A percentile compares a stretch with the other conserved stretches of the same genome.
Conservation (phyloP, 2,888 invertebrate genomes). For the Drosophila colorata region DNA sequence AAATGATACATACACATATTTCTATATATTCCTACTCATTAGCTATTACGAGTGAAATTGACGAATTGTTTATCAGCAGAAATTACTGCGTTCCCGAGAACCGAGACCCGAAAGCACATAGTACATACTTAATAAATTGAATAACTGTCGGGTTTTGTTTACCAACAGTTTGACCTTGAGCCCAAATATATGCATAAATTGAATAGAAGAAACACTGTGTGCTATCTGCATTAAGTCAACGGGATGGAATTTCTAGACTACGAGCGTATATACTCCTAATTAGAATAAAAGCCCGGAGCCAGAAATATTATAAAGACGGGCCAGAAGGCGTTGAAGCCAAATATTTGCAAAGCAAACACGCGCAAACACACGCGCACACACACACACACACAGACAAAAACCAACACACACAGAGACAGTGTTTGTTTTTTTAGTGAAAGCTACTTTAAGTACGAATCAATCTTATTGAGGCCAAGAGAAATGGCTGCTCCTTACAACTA, state of each 20-base stretch:
- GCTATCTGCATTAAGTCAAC: neutral
- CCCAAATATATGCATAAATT: neutral
- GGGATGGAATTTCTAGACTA: neutral
- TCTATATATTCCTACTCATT: too few species aligned
- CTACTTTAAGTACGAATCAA: slow-evolving; percentile 16
- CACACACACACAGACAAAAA: slow-evolving; percentile 6
- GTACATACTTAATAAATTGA: slow-evolving; percentile 3
- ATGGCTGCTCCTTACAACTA: slow-evolving; percentile 14
- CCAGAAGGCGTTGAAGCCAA: slow-evolving; percentile 7
- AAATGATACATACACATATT: neutral
- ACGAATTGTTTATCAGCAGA: slow-evolving; percentile 30
- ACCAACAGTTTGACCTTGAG: slow-evolving; percentile 14
- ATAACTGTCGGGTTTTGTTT: neutral
- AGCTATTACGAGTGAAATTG: neutral
- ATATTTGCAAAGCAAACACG: slow-evolving; percentile 25
- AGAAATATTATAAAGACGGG: neutral
- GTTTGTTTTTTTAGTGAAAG: slow-evolving; percentile 33
- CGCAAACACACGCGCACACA: neutral
- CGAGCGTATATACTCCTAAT: neutral
- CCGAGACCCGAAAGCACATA: neutral
- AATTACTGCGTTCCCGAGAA: slow-evolving; percentile 4
- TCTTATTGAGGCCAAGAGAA: slow-evolving; percentile 36
- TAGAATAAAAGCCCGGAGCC: neutral
- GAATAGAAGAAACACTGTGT: slow-evolving; percentile 2
- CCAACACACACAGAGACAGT: neutral